Base-by-base conservation (phyloP, 2,888 invertebrate genomes). In the Pseudanteris insignis region DNA sequence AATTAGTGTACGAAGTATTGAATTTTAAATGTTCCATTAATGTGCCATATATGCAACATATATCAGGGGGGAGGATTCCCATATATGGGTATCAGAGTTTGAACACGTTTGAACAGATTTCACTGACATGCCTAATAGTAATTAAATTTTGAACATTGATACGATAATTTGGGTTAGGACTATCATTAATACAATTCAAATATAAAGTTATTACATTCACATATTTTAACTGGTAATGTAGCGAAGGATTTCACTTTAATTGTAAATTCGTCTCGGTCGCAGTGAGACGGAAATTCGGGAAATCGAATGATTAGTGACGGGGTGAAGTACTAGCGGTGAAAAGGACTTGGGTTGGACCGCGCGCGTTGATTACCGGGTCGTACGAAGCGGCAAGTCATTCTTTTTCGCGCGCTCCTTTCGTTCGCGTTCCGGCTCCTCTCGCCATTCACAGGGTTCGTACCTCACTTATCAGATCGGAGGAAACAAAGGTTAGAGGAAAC, bases 401-500 rank as follows among this genome's bases (percentile, higher is more conserved):
- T 47, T 53, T 59, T 47, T 40, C 58, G 57, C 33, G 55, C 63
- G 65, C 63, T 62, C 64, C 40, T 60, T 68, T 62, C 66, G n/a
- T n/a, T n/a, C n/a, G 66, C 6, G 6, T 18, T 6, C 6, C 18
- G 18, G 18, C 50, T 64, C 53, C 51, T 63, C 64, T 57, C 50
- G 33, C 44, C 50, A 68, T 70, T 70, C 68, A 69, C 66, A 66
- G 48, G 54, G 25, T 43, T 40, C 25, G 46, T 53, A 28, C 63
- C 44, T 36, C 63, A 64, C 65, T 70, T 73, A 74, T 74, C 70
- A 69, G 70, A 71, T 72, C 63, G 62, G 59, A 63, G 68, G 66
- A 71, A 72, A 74, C 72, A 74, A 75, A 71, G 70, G 68, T 65
- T 55, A 51, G 50, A 66, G 64, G 69, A 67, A 66, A 51, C 65